Base-by-base conservation (phyloP, 1,140 invertebrate genomes). In the Maniola jurtina region DNA sequence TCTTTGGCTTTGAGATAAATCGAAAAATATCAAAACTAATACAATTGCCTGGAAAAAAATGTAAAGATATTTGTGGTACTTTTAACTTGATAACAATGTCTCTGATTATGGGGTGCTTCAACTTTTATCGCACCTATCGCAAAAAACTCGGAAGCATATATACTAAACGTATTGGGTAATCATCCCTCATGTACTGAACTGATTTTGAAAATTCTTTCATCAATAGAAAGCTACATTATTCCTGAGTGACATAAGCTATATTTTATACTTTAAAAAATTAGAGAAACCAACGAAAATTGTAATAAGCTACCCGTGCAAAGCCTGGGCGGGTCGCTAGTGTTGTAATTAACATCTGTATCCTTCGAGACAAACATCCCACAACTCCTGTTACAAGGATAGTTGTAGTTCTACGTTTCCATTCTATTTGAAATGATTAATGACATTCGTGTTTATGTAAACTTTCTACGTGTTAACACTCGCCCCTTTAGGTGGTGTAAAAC, bases 391-490 rank as follows among this genome's bases (percentile, higher is more conserved):
- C 14, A 7, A 14, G 48, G 6, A 15, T 48, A 48, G 1, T 11
- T 10, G 16, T 25, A 52, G 42, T 45, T 45, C 42, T 52, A 25
- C 48, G 35, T 61, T 61, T 61, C 50, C 60, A 52, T 52, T 52
- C 33, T 61, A 35, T 52, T 61, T 40, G 47, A 38, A 54, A 16
- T 61, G 47, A 61, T 61, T 61, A 61, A 61, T 61, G 47, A 61
- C 15, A 38, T 50, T 61, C 35, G 58, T 34, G 60, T 36, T 61
- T 61, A 54, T 61, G 15, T 11, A 61, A 61, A 35, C 50, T 50
- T 61, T 52, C 45, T n/a, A 36, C 50, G 14, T 54, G 34, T 16
- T 52, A 61, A 61, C 60, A 38, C 14, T 36, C 9, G 15, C 33
- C 25, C 45, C 5, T 15, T 36, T 1, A 35, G 35, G 60, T 25